phyloP scores from a whole-genome alignment of 1,140 invertebrate genomes.

The Heterodera carotae region DNA sequence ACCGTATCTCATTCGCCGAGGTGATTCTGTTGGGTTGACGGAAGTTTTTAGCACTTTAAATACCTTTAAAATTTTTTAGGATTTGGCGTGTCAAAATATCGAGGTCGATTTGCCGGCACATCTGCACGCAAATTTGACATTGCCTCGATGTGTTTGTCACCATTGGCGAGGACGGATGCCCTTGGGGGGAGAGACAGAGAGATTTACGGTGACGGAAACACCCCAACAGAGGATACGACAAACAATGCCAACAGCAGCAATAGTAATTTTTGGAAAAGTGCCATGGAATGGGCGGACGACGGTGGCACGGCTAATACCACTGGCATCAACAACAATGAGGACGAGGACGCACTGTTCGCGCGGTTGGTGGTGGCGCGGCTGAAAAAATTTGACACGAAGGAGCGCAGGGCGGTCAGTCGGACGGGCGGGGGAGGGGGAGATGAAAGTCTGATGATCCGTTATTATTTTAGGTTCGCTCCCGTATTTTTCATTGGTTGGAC shows the following conservation, averaged over 20 bases:
- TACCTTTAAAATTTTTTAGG: slow-evolving; percentile 16
- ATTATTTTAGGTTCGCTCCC: slow-evolving; percentile 48
- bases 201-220: background rate
- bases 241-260: slow-evolving; percentile 9
- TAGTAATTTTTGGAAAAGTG: slow-evolving; percentile 8
- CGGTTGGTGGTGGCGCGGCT: slow-evolving; percentile 56
- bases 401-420: slow-evolving; percentile 43
- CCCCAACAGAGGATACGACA: background rate
- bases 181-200: background rate
- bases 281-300: slow-evolving; percentile 16
- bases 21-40: background rate
- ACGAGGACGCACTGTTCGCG: slow-evolving; percentile 54
- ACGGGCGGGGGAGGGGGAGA: background rate
- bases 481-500: slow-evolving; percentile 44
- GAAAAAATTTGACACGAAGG: slow-evolving; percentile 52
- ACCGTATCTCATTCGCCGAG: background rate
- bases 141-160: background rate
- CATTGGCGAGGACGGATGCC: no score
- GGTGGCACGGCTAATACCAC: slow-evolving; percentile 9
- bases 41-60: no score
- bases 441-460: slow-evolving; percentile 3
- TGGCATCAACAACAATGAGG: slow-evolving; percentile 32
- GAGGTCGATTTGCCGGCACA: slow-evolving; percentile 3
- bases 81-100: slow-evolving; percentile 31
- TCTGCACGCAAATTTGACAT: background rate